Base-by-base conservation (phyloP, 2,888 invertebrate species). In the Eupithecia tripunctaria region DNA sequence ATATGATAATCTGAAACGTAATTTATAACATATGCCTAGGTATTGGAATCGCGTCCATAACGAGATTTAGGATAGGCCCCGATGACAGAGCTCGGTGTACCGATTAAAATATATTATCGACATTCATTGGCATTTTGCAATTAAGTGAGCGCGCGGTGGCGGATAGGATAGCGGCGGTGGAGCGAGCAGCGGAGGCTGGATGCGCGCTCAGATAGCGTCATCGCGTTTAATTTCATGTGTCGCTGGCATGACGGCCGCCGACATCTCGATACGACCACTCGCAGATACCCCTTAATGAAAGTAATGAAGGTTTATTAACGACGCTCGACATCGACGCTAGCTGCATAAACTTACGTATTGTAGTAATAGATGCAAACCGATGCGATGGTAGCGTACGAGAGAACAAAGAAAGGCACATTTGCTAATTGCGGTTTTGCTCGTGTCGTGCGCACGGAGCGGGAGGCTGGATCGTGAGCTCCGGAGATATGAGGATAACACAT, bases 401-500 rank as follows among this genome's bases (percentile, higher is more conserved):
- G 93, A 93, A 94, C 94, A 94, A 94, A 94, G 93, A 94, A 92
- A 93, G 92, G 89, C 90, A 92, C 94, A 93, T 94, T 94, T 94
- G 93, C 94, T 94, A 94, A 94, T 94, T 94, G 92, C 92, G 91
- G 87, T 92, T 93, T 92, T 91, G 94, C 90, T 93, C 92, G 92
- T 93, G 94, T 94, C 94, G 94, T 94, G 94, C 90, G 85, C 92
- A 89, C 91, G 91, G 91, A 89, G 91, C 91, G 89, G 91, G 92
- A 88, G 91, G 92, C 91, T 86, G 92, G 93, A 89, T 94, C 94
- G 94, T 94, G 94, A 93, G 94, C 91, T 88, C 88, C 84, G 80
- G 84, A 93, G 94, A 94, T 94, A 94, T 94, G 92, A 94, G 88
- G 94, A 94, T 94, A 94, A 94, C 94, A 93, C 94, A 94, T 94